Evolutionary conservation across 2,113 vertebrate species (phyloP), one percentile per base, ranked within the genome.

Genomic region (Gadus chalcogrammus): DNA sequence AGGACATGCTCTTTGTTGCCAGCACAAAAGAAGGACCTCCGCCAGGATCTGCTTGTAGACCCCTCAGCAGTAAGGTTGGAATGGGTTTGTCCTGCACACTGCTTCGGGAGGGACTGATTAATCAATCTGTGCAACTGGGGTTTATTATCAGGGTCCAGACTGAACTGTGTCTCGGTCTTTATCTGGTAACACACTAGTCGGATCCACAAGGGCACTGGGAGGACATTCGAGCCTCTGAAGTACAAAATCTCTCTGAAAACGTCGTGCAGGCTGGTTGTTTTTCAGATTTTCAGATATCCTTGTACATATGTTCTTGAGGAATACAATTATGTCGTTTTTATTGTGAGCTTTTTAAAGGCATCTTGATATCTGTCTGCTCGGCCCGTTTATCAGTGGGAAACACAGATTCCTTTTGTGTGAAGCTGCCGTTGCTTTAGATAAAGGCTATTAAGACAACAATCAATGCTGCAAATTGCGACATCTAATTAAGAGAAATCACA

Each of bases 131-230:
- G 42, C 61, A 65, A 75, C 72, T 52, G 18, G 9, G 24, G 73
- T 56, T 63, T 69, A 77, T 85, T 88, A 85, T 89, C 82, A 60
- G 27, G 27, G 74, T 79, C 42, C 42, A 12, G 42, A 48, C 7
- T 48, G 8, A 9, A 48, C 42, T 74, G 20, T 62, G 77, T 82
- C 82, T 84, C 18, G 76, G 79, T 77, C 76, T 75, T 86, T 88
- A 89, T 89, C 84, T 87, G 76, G 72, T 82, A 75, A 52, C 58
- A 73, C 65, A 62, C 56, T 27, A 59, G 70, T 73, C 63, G 68
- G 74, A 78, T 73, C 58, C 68, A 74, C 71, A 87, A 85, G 78
- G 68, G 61, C 64, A 59, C 13, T 52, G 70, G 65, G 69, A 86
- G 80, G 78, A 85, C 72, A 69, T 20, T 64, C 76, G 77, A 74